Percentiles rank a stretch among this genome's conserved stretches.
phyloP scores from a whole-genome alignment of 2,113 vertebrate species.

The Syngnathus typhle region DNA sequence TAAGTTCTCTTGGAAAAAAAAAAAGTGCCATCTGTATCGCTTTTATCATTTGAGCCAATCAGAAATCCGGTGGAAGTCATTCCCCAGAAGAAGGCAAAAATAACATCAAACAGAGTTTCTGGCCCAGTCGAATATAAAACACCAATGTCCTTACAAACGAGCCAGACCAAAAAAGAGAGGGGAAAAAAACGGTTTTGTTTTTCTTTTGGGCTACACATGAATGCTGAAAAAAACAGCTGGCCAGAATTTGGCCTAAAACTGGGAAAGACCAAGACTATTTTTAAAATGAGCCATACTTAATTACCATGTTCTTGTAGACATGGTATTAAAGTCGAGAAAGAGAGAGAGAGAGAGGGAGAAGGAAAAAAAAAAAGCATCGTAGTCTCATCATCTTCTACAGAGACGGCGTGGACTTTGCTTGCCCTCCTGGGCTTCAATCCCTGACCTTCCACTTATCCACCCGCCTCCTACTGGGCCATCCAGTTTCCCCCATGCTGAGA shows the following conservation, averaged over 20 bases:
- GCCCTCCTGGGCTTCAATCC: conserved; percentile 37
- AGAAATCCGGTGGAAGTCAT: background rate
- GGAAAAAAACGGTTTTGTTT: background rate
- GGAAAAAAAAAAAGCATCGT: background rate
- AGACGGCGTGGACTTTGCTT: conserved; percentile 36
- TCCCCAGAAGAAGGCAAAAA: background rate
- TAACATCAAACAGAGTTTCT: background rate
- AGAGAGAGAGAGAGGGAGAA: background rate
- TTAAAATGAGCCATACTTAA: conserved; percentile 5
- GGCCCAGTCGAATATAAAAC: background rate
- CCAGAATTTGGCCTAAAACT: background rate
- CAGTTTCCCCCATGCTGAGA: conserved; percentile 51
- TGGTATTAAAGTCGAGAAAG: background rate
- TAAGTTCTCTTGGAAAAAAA: too few relatives aligned
- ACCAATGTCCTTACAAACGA: background rate
- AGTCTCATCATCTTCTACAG: conserved; percentile 11
- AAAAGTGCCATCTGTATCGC: background rate
- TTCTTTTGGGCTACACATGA: conserved; percentile 3
- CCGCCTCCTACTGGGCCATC: conserved; percentile 39
- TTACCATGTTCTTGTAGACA: conserved; percentile 6
- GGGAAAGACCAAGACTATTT: conserved; percentile 4
- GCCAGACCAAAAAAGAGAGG: background rate
- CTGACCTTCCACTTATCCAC: conserved; percentile 55
- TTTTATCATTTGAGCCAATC: background rate
- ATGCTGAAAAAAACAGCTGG: conserved; percentile 5